Base-by-base conservation (phyloP, 2,888 invertebrate species). In the Stegana nigrithorax region DNA sequence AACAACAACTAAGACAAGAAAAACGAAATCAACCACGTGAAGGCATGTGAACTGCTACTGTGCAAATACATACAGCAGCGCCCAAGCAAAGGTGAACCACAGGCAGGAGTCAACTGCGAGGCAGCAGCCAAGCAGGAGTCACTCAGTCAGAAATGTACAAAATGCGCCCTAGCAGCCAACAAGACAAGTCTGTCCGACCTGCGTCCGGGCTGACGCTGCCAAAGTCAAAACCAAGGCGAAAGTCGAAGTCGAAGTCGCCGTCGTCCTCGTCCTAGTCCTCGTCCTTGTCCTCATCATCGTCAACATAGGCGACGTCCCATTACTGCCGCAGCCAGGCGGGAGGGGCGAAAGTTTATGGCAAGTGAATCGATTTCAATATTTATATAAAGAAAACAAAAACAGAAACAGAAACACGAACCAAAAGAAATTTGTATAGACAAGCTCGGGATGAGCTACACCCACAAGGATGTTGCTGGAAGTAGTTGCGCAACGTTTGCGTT, bases 351-450 rank as follows among this genome's bases (percentile, higher is more conserved):
- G 67, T 66, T 75, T 78, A 67, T 73, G 65, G 70, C 70, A 75
- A 75, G 73, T 73, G 75, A 75, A 75, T 79, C 75, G 75, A 77
- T 75, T 75, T 77, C 75, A 75, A 75, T 75, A 75, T 75, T 75
- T 77, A 79, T 75, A 66, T 71, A 73, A 63, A 59, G 64, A 61
- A 64, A 65, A 60, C 64, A 70, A 62, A 32, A 27, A 55, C 6
- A 27, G 19, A 29, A 8, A 51, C 17, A 27, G 10, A 25, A 8
- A 23, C 10, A 44, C 2, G 17, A 44, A 17, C n/a, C 2, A 29
- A 29, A 44, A 44, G 23, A 47, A 23, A 23, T n/a, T n/a, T n/a
- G n/a, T n/a, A 47, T 3, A 23, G 25, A 23, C 21, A 12, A 44
- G 17, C 44, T 17, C 8, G 10, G 3, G 10, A 47, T 47, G 12